Percentiles rank a stretch among this genome's conserved stretches.
These are phyloP conservation scores for Rhinopomastus cyanomelas DNA, from an alignment of 2,113 vertebrate species.

Conservation along the genomic window DNA sequence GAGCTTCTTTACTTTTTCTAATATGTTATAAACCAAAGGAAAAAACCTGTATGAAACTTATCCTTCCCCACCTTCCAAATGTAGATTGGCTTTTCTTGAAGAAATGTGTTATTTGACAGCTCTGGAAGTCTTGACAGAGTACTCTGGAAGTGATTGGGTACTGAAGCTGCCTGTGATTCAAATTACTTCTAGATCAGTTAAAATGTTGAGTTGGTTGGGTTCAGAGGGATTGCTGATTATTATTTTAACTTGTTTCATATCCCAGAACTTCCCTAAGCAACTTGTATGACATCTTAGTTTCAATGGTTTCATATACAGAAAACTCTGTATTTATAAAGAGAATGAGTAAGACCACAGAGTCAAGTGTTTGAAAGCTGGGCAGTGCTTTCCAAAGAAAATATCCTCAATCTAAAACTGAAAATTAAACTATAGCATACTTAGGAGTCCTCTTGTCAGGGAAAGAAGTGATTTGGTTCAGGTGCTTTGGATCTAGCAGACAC, in stretches of 20 bases:
- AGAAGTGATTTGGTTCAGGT: background rate
- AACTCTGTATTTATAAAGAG: background rate
- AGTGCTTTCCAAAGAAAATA: slow-evolving; percentile 34
- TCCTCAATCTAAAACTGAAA: background rate
- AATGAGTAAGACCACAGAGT: background rate
- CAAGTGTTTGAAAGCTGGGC: slow-evolving; percentile 12
- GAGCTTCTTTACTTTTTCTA: background rate
- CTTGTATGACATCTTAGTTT: background rate
- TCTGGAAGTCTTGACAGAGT: background rate
- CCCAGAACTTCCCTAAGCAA: background rate
- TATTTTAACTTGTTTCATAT: background rate
- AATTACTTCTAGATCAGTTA: background rate
- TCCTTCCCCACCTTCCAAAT: background rate
- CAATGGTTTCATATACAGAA: background rate
- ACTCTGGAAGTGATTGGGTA: background rate
- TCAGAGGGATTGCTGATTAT: background rate
- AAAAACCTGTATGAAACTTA: background rate
- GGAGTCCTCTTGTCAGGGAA: background rate
- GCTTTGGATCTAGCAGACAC: background rate
- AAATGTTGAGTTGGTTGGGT: background rate
- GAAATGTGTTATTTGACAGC: background rate
- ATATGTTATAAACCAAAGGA: background rate
- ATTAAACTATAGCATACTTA: background rate
- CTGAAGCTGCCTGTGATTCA: background rate
- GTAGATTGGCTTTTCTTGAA: background rate